phyloP scores from a whole-genome alignment of 2,113 vertebrate genomes.

The Parus major region DNA sequence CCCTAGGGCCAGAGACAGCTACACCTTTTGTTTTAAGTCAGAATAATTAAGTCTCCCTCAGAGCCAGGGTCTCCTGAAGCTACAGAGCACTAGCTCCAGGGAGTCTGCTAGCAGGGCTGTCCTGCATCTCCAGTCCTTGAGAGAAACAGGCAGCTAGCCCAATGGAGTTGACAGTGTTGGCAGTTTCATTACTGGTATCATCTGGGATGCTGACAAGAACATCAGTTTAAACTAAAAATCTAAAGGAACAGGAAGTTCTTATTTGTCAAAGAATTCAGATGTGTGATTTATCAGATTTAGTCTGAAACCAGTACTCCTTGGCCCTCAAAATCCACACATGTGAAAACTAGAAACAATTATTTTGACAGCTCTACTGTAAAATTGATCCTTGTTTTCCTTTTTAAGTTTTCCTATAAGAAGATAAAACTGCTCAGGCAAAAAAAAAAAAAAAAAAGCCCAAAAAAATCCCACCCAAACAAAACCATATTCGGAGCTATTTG shows the following conservation, averaged over 20 bases:
- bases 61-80: background rate
- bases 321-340: background rate
- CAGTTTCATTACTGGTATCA: constrained; percentile 33
- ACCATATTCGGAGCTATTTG: background rate
- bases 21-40: background rate
- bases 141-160: background rate
- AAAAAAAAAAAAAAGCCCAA: too few relatives aligned
- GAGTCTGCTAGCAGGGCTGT: background rate
- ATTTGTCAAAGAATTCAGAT: constrained; percentile 22
- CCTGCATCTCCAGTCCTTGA: background rate
- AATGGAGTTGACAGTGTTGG: background rate
- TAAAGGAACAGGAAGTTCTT: background rate
- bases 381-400: background rate
- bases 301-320: background rate
- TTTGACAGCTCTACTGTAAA: background rate
- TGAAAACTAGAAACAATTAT: background rate
- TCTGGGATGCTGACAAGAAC: constrained; percentile 22
- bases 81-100: background rate
- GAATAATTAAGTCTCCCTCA: background rate
- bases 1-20: background rate
- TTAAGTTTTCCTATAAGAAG: background rate
- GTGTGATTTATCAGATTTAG: constrained; percentile 6
- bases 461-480: background rate
- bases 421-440: background rate
- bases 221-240: constrained; percentile 7